Conservation (phyloP, 2,797 vertebrate genomes). For the Megaceryle alcyon region DNA sequence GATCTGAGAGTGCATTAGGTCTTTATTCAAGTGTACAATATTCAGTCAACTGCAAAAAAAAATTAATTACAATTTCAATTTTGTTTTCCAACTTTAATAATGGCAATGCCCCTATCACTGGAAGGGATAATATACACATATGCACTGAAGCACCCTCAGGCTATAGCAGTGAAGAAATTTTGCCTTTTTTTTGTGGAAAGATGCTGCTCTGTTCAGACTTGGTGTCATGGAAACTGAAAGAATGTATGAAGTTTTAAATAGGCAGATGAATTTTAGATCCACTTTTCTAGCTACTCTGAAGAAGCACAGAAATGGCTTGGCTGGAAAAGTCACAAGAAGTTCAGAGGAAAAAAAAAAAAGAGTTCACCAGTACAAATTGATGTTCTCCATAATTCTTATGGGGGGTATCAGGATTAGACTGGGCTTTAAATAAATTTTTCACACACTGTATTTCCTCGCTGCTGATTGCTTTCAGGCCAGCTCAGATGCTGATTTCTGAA, state of each 20-base stretch:
- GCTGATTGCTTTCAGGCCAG: not conserved
- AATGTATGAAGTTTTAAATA: not conserved
- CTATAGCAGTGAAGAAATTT: not conserved
- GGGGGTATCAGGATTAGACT: not conserved
- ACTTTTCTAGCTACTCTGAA: not conserved
- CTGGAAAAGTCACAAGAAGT: not conserved
- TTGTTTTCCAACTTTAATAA: not conserved
- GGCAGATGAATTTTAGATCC: not conserved
- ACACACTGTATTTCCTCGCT: not conserved
- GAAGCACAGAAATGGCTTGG: not conserved
- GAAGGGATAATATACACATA: not conserved
- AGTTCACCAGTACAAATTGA: not conserved
- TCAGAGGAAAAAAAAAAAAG: not conserved
- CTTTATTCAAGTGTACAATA: not conserved
- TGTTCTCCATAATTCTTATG: fast-evolving
- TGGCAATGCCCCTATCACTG: not conserved
- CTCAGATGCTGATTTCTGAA: not conserved
- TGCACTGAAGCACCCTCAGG: not conserved
- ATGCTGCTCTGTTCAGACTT: not conserved
- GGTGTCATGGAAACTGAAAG: not conserved
- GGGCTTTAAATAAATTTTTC: not conserved
- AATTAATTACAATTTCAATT: not conserved
- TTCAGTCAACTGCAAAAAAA: not conserved
- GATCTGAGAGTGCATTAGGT: not conserved
- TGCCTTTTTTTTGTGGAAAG: not conserved